These are phyloP conservation scores for Garrulus glandarius DNA, from an alignment of 2,797 vertebrate species.

Conservation along the genomic window DNA sequence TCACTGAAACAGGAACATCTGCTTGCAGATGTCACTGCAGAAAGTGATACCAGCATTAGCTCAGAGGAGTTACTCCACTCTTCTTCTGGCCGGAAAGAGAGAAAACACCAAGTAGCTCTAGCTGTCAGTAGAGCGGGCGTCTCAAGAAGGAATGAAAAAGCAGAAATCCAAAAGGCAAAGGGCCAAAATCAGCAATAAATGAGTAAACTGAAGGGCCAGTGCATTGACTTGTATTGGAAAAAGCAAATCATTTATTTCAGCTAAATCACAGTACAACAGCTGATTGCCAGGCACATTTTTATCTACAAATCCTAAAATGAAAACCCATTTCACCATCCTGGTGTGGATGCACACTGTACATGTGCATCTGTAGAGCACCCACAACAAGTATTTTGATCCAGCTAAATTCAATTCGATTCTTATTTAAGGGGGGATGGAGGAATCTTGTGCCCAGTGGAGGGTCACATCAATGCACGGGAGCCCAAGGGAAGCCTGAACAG, in stretches of 20 bases:
- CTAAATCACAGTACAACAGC: neutral
- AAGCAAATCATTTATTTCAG: neutral
- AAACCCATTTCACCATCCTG: neutral
- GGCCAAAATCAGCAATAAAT: conserved; percentile 6
- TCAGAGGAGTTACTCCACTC: neutral
- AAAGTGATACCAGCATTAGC: neutral
- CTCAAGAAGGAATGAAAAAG: neutral
- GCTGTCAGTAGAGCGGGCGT: neutral
- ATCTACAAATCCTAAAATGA: neutral
- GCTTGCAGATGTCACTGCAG: conserved; percentile 23
- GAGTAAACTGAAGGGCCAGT: neutral
- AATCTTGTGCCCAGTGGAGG: neutral
- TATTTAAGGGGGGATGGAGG: neutral
- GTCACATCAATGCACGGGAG: neutral
- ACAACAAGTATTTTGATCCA: neutral
- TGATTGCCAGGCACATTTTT: neutral
- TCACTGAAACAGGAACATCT: neutral
- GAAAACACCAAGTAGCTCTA: neutral
- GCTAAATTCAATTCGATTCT: neutral
- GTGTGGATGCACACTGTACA: neutral
- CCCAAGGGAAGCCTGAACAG: neutral
- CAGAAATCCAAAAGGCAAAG: neutral
- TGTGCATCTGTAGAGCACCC: neutral
- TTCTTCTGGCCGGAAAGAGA: neutral
- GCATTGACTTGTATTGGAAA: neutral